Percentiles rank a stretch among this genome's conserved stretches.
Conservation (phyloP, 1,140 invertebrate genomes). For the Hirudo medicinalis region DNA sequence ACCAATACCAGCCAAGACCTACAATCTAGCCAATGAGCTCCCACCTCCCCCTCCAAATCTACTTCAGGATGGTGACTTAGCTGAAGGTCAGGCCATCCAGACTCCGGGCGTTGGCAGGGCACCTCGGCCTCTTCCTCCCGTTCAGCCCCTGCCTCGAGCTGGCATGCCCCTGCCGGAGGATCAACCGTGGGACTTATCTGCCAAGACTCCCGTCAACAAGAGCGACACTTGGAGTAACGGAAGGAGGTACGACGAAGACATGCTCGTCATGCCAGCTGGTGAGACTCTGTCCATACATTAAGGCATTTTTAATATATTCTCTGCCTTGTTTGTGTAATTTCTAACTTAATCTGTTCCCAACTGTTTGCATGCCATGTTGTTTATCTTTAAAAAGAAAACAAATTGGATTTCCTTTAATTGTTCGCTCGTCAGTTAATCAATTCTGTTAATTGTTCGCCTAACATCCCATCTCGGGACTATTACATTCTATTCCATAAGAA, state of each 20-base stretch:
- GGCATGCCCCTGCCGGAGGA: not conserved
- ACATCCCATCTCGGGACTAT: no score
- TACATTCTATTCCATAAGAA: no score
- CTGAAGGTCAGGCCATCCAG: not conserved
- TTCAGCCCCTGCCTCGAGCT: not conserved
- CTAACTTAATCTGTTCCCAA: no score
- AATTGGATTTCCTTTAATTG: no score
- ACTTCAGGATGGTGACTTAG: not conserved
- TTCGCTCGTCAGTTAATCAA: no score
- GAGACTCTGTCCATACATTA: not conserved
- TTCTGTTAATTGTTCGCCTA: no score
- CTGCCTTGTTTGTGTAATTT: not conserved
- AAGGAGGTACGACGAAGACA: not conserved
- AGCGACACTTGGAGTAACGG: not conserved
- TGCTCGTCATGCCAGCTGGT: not conserved
- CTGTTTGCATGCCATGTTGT: no score
- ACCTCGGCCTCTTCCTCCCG: not conserved
- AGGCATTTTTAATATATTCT: conserved; percentile 3
- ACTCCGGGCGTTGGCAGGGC: no score
- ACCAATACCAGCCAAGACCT: conserved; percentile 12
- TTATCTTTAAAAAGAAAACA: no score
- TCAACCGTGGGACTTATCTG: not conserved
- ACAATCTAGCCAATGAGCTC: conserved; percentile 6
- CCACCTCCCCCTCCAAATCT: not conserved
- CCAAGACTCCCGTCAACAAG: not conserved